Evolutionary conservation across 2,888 invertebrate species (phyloP), one percentile per base, ranked within the genome.

Genomic region (Digitonthophagus gazella): DNA sequence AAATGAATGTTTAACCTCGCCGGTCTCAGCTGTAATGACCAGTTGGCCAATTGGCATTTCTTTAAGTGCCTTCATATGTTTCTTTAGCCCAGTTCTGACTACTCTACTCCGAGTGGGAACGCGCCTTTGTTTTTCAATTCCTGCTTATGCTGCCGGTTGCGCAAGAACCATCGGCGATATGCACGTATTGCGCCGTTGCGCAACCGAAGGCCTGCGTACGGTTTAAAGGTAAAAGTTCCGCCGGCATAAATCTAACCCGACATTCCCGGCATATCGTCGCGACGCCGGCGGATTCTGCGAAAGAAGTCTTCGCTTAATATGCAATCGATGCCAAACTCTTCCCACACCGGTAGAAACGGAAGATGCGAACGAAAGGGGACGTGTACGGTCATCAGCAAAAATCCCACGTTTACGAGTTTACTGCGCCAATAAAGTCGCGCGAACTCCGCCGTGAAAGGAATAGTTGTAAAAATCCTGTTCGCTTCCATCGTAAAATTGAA

Each of bases 41-140:
- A 44, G 61, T 61, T 61, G 61, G 61, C 61, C 61, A 61, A 61
- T 61, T 61, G 61, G 19, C 16, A 61, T 61, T 61, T 61, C n/a
- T 61, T 61, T 61, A 61, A 16, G 18, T 19, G 61, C 20, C 20
- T 18, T 61, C 18, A 61, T 61, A 18, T 61, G 61, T 61, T 61
- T 61, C 61, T 61, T 16, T 61, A 61, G 19, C 61, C 61, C 18
- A 61, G 19, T 61, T 61, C 18, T 14, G 28, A 44, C 28, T n/a
- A n/a, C n/a, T n/a, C n/a, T n/a, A 44, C 28, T 44, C 28, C 1
- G 28, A 5, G 28, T 44, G 28, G 28, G 28, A 44, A 44, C 28
- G 28, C 28, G 28, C 28, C 28, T 44, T 44, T 44, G 28, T 44
- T 44, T 44, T 44, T 44, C 28, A 44, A 44, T 44, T 44, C 28